Evolutionary conservation across 2,113 vertebrate species (phyloP).

Genomic region (Chaetorhynchus papuensis): DNA sequence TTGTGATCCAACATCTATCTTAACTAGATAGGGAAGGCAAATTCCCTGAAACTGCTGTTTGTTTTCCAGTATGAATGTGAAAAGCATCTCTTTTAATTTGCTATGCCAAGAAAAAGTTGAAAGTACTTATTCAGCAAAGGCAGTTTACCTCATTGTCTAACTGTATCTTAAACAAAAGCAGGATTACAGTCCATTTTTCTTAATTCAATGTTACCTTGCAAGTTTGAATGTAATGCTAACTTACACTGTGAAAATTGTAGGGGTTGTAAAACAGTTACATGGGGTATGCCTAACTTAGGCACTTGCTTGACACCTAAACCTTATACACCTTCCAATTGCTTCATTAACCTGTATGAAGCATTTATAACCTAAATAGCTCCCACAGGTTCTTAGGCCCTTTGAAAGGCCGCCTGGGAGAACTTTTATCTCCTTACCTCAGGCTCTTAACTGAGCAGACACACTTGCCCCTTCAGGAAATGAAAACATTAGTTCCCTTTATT

Average conservation of each 20-base stretch:
- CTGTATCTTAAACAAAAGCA: not conserved
- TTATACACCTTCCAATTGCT: not conserved
- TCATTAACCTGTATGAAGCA: not conserved
- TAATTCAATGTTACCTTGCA: not conserved
- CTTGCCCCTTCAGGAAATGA: not conserved
- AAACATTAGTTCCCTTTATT: not conserved
- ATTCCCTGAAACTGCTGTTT: not conserved
- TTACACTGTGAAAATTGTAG: not conserved
- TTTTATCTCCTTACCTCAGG: not conserved
- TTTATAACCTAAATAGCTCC: not conserved
- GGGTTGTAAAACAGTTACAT: not conserved
- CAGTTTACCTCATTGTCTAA: not conserved
- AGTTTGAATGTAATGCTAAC: not conserved
- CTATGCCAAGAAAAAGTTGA: not conserved
- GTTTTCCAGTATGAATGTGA: not conserved
- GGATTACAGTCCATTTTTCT: not conserved
- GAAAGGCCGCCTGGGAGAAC: not conserved
- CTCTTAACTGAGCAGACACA: not conserved
- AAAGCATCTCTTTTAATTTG: not conserved
- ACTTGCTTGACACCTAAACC: not conserved
- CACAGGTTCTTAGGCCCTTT: not conserved
- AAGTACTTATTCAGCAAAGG: not conserved
- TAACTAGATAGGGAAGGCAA: not conserved
- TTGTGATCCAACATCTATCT: not conserved
- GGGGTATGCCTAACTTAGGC: not conserved